A percentile compares a stretch with the other conserved stretches of the same genome.
phyloP scores from a whole-genome alignment of 2,797 vertebrate species.

The Triplophysa yarkandensis region DNA sequence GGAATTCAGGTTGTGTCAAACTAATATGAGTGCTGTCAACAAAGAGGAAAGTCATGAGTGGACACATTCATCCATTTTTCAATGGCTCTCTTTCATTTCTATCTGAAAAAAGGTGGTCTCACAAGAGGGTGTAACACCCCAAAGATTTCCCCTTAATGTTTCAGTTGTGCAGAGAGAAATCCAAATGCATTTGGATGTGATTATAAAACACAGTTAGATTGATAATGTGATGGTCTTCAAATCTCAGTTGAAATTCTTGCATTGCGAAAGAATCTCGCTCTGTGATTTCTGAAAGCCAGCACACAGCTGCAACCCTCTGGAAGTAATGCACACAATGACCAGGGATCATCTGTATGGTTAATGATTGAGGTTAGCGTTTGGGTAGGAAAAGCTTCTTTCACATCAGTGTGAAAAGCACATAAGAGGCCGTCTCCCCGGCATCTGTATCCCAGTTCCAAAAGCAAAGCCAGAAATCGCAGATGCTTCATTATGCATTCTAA shows the following conservation, averaged over 20 bases:
- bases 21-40: conserved; percentile 3
- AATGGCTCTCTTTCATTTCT: conserved; percentile 21
- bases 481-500: conserved; percentile 32
- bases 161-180: not conserved
- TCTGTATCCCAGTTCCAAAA: conserved; percentile 22
- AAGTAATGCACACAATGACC: conserved; percentile 7
- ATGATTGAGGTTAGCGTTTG: not conserved
- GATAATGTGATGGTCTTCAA: conserved; percentile 15
- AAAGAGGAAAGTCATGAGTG: conserved; percentile 3
- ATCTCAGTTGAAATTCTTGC: conserved; percentile 12
- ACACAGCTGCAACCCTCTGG: conserved; percentile 1
- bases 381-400: not conserved
- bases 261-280: conserved; percentile 19
- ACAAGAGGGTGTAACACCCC: conserved; percentile 1
- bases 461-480: conserved; percentile 31
- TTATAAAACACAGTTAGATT: conserved; percentile 16
- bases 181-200: not conserved
- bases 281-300: conserved; percentile 10
- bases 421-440: conserved; percentile 3
- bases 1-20: not conserved
- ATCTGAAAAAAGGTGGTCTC: conserved; percentile 5
- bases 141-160: conserved; percentile 7
- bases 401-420: not conserved
- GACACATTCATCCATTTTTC: conserved; percentile 27
- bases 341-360: not conserved